These are phyloP conservation scores for Sinohyriopsis cumingii DNA, from an alignment of 2,888 invertebrate species.

Conservation along the genomic window DNA sequence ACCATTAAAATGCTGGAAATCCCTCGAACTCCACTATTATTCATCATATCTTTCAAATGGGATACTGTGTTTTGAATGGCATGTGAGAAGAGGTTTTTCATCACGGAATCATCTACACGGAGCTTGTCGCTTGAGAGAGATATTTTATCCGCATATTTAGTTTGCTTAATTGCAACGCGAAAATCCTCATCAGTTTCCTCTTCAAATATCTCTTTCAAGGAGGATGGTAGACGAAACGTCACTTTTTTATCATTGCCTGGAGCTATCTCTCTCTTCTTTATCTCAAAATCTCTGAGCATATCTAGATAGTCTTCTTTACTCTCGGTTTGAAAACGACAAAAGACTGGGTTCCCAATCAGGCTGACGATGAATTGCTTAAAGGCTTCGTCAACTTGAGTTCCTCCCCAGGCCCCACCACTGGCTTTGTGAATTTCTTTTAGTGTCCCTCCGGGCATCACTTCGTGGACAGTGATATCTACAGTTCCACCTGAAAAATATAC, in stretches of 20 bases:
- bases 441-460: constrained; percentile 66
- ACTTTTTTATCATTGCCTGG: not conserved
- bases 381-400: constrained; percentile 24
- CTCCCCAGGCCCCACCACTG: constrained; percentile 71
- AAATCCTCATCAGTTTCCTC: constrained; percentile 18
- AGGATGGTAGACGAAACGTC: constrained; percentile 16
- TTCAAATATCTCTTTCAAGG: constrained; percentile 19
- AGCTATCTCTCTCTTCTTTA: constrained; percentile 3
- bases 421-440: constrained; percentile 75
- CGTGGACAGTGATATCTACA: constrained; percentile 75
- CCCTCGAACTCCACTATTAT: constrained; percentile 4
- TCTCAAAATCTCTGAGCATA: constrained; percentile 9
- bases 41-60: constrained; percentile 14
- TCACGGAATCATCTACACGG: constrained; percentile 7
- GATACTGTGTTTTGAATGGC: constrained; percentile 12
- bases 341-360: not conserved
- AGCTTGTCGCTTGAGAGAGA: constrained; percentile 17
- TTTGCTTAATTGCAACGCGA: constrained; percentile 10
- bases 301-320: constrained; percentile 3
- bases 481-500: constrained; percentile 71
- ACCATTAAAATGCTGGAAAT: constrained; percentile 23
- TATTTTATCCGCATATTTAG: constrained; percentile 12
- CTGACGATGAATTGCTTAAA: constrained; percentile 3
- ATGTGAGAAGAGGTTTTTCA: constrained; percentile 14
- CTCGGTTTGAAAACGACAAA: not conserved